Percentiles rank a stretch among this genome's conserved stretches.
Conservation (phyloP, 2,113 vertebrate genomes). For the Hippocampus barbouri region DNA sequence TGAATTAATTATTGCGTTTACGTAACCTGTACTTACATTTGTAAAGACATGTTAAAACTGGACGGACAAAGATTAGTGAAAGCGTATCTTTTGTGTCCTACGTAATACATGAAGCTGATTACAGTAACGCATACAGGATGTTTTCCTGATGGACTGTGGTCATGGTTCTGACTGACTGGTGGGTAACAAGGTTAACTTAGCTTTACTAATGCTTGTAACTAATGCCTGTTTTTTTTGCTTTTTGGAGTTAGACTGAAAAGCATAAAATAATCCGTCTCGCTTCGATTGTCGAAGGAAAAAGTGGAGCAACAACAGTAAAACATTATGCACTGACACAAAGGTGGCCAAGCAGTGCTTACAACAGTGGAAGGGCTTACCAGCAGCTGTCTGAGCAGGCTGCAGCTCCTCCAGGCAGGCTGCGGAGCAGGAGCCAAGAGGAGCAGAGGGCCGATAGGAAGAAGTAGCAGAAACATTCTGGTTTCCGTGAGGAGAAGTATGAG, state of each 20-base stretch:
- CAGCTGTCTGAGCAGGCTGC: slow-evolving; percentile 73
- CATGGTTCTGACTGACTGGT: background rate
- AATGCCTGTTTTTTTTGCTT: no score
- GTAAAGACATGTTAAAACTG: no score
- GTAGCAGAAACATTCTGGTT: slow-evolving; percentile 61
- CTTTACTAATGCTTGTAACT: background rate
- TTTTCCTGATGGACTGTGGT: background rate
- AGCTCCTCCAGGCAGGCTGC: slow-evolving; percentile 84
- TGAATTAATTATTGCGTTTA: no score
- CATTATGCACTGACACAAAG: background rate
- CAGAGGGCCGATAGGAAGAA: slow-evolving; percentile 56
- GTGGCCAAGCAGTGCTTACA: slow-evolving; percentile 5
- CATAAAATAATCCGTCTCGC: no score
- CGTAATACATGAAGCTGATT: no score
- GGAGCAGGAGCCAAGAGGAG: slow-evolving; percentile 44
- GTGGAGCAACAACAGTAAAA: background rate
- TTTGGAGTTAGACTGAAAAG: no score
- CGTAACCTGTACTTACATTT: no score
- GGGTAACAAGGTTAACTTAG: background rate
- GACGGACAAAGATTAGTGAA: no score
- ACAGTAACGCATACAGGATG: slow-evolving; percentile 8
- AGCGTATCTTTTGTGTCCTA: no score
- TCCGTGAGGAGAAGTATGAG: slow-evolving; percentile 74
- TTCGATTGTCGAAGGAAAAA: background rate
- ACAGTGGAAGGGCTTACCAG: slow-evolving; percentile 78